Conservation (phyloP, 2,888 invertebrate species). For the Harpalus rubripes region DNA sequence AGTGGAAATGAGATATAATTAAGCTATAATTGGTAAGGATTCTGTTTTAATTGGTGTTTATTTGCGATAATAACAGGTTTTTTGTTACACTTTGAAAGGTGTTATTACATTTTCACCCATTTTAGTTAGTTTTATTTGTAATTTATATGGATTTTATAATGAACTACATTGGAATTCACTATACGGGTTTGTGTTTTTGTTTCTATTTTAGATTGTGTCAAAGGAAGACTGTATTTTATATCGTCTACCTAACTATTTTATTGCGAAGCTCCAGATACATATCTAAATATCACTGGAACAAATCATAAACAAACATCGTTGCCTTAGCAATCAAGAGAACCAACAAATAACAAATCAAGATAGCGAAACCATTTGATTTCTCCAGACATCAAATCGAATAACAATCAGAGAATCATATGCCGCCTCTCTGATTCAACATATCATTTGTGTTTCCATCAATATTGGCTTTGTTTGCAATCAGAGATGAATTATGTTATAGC, state of each 20-base stretch:
- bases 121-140: neutral
- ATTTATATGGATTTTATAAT: slow-evolving; percentile 34
- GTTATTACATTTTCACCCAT: slow-evolving; percentile 28
- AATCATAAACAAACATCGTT: neutral
- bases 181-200: neutral
- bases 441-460: slow-evolving; percentile 25
- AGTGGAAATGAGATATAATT: slow-evolving; percentile 58
- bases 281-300: neutral
- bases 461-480: neutral
- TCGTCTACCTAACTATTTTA: neutral
- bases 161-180: slow-evolving; percentile 22
- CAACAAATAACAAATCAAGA: slow-evolving; percentile 3
- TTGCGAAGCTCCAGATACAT: neutral
- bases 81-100: slow-evolving; percentile 30
- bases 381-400: slow-evolving; percentile 9
- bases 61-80: slow-evolving; percentile 52
- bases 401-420: slow-evolving; percentile 17
- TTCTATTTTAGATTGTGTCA: neutral
- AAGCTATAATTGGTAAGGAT: slow-evolving; percentile 53
- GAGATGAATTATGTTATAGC: neutral
- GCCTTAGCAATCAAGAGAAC: neutral
- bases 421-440: slow-evolving; percentile 14
- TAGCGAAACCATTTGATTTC: slow-evolving; percentile 19
- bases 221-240: too few relatives aligned
- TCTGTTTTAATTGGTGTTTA: slow-evolving; percentile 60